Percentiles rank a stretch among this genome's conserved stretches.
Conservation (phyloP, 2,797 vertebrate species). For the Mormyrops boulengeri region DNA sequence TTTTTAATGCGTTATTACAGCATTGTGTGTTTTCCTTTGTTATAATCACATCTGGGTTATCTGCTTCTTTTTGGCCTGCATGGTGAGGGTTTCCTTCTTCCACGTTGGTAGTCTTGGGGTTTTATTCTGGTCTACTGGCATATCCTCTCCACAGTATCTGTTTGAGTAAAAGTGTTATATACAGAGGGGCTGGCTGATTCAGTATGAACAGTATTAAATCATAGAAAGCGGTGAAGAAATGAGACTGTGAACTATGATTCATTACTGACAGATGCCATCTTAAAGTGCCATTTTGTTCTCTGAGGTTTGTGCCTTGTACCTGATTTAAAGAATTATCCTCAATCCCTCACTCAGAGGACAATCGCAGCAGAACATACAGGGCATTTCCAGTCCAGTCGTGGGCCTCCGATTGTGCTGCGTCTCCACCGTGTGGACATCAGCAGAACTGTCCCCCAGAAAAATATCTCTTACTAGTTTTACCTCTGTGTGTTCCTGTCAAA, state of each 20-base stretch:
- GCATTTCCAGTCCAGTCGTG: slow-evolving; percentile 20
- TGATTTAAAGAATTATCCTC: slow-evolving; percentile 45
- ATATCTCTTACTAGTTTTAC: background rate
- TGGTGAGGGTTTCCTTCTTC: too few relatives aligned
- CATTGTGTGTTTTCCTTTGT: background rate
- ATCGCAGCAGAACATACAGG: slow-evolving; percentile 8
- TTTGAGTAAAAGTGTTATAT: slow-evolving; percentile 31
- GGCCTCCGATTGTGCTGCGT: slow-evolving; percentile 28
- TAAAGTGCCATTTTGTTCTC: slow-evolving; percentile 51
- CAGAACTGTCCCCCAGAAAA: slow-evolving; percentile 27
- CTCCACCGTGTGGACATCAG: slow-evolving; percentile 39
- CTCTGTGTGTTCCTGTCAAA: background rate
- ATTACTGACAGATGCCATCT: slow-evolving; percentile 49
- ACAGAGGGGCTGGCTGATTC: slow-evolving; percentile 14
- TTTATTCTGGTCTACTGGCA: slow-evolving; percentile 46
- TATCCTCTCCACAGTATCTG: slow-evolving; percentile 38
- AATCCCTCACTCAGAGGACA: slow-evolving; percentile 37
- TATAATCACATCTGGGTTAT: too few relatives aligned
- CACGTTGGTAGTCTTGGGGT: background rate
- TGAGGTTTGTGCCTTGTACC: slow-evolving; percentile 63
- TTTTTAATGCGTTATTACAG: background rate
- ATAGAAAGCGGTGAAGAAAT: slow-evolving; percentile 21
- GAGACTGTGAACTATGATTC: slow-evolving; percentile 47
- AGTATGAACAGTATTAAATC: slow-evolving; percentile 18
- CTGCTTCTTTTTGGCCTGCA: background rate